Conservation (phyloP, 2,113 vertebrate genomes). For the Macrotus californicus region DNA sequence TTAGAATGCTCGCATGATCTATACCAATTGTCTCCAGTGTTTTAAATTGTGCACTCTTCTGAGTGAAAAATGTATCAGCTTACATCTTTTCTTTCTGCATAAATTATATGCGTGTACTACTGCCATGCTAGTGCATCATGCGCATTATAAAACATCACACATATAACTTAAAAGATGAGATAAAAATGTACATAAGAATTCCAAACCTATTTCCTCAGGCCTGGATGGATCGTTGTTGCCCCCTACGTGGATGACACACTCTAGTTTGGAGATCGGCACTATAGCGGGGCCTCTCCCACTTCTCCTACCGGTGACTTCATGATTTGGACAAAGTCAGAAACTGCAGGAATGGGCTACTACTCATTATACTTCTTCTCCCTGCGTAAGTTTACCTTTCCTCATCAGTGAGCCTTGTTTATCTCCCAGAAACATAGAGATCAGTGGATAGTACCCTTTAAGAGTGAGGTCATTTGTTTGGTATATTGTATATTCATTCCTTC, state of each 20-base stretch:
- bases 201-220: not conserved
- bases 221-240: not conserved
- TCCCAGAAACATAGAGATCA: slow-evolving; percentile 4
- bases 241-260: rapidly evolving
- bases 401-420: not conserved
- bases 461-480: not conserved
- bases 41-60: not conserved
- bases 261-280: not conserved
- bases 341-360: not conserved
- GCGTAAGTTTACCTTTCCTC: not conserved
- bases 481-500: slow-evolving; percentile 11
- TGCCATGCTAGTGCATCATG: not conserved
- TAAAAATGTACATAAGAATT: not conserved
- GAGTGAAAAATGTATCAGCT: not conserved
- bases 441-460: not conserved
- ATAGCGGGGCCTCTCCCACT: not conserved
- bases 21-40: not conserved
- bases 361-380: not conserved
- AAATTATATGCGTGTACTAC: not conserved
- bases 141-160: not conserved
- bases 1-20: not conserved
- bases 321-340: not conserved
- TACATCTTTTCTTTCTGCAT: not conserved
- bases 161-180: not conserved
- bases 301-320: not conserved